Evolutionary conservation across 2,113 vertebrate species (phyloP).

Genomic region (Burhinus bistriatus): DNA sequence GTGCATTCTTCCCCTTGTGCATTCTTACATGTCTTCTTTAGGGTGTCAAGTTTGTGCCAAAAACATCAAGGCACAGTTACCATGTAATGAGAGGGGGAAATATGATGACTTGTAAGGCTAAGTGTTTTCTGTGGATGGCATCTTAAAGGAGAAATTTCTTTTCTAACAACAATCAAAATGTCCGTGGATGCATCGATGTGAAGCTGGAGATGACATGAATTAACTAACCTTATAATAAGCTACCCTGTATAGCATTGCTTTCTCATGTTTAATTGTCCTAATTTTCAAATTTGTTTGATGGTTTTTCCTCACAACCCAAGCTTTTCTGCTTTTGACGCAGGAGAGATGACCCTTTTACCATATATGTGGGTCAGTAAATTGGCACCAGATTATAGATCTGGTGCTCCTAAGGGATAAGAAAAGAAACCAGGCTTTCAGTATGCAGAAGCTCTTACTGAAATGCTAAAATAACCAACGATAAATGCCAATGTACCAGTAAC

Average conservation of each 20-base stretch:
- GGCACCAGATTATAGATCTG: not conserved
- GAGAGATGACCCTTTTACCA: not conserved
- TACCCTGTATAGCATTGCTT: not conserved
- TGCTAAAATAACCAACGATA: not conserved
- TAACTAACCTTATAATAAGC: not conserved
- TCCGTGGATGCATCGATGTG: fast-evolving
- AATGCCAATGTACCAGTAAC: not conserved
- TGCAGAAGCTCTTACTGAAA: not conserved
- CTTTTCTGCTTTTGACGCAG: not conserved
- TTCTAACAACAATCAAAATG: not conserved
- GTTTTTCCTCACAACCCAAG: not conserved
- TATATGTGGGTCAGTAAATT: not conserved
- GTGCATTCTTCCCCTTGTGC: not conserved
- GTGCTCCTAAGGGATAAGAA: not conserved
- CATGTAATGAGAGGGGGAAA: not conserved
- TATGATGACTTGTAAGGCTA: not conserved
- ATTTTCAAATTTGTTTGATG: not conserved
- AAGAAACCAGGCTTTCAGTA: not conserved
- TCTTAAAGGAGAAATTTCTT: not conserved
- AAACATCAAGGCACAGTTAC: not conserved
- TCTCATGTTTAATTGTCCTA: not conserved
- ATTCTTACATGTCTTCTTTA: not conserved
- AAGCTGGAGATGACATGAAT: not conserved
- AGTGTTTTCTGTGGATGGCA: not conserved
- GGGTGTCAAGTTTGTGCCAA: not conserved